Conservation (phyloP, 2,113 vertebrate species). For the Cololabis saira region DNA sequence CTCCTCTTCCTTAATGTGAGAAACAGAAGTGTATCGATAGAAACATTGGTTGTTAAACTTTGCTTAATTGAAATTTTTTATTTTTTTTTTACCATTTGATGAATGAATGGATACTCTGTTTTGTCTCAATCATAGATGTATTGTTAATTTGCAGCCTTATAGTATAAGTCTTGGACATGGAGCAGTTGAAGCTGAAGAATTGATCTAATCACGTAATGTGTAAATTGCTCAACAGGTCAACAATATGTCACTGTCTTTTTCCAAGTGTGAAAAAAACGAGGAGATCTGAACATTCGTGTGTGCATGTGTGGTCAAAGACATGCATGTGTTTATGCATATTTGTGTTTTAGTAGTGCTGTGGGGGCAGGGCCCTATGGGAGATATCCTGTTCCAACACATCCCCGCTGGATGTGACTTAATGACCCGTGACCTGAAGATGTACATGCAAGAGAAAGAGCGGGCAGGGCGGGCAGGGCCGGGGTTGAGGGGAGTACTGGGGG, state of each 20-base stretch:
- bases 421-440: slow-evolving; percentile 78
- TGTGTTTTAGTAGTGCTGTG: slow-evolving; percentile 56
- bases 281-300: not conserved
- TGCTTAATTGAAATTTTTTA: no score
- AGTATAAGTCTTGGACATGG: not conserved
- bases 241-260: not conserved
- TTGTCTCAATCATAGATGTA: not conserved
- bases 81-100: no score
- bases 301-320: slow-evolving; percentile 24
- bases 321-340: slow-evolving; percentile 51
- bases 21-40: no score
- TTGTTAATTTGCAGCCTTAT: not conserved
- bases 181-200: not conserved
- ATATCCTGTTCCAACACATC: slow-evolving; percentile 75
- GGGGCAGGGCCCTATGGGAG: slow-evolving; percentile 68
- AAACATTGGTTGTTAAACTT: no score
- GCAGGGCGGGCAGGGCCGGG: slow-evolving; percentile 15
- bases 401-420: slow-evolving; percentile 77
- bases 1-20: no score
- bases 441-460: slow-evolving; percentile 54
- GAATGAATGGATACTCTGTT: no score
- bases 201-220: not conserved
- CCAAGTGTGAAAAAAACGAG: not conserved
- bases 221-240: slow-evolving; percentile 2
- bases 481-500: no score